phyloP scores from a whole-genome alignment of 2,888 invertebrate species.

The Epinotia bilunana region DNA sequence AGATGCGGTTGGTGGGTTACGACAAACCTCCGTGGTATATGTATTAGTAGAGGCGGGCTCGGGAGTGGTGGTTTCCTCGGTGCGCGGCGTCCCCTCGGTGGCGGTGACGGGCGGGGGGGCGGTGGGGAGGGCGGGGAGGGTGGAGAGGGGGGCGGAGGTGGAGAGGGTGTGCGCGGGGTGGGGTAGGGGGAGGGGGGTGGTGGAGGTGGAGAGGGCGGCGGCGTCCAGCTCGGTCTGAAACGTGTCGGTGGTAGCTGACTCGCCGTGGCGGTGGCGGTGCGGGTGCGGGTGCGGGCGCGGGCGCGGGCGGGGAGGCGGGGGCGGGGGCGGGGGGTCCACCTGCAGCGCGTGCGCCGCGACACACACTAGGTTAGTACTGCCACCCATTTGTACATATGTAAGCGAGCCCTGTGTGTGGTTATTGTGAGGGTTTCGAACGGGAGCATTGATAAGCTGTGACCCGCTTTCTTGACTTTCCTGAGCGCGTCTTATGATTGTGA shows the following conservation, averaged over 20 bases:
- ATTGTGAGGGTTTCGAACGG: slow-evolving; percentile 46
- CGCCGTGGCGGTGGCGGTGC: slow-evolving; percentile 80
- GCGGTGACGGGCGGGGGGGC: slow-evolving; percentile 50
- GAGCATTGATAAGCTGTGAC: background rate
- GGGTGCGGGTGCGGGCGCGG: slow-evolving; percentile 72
- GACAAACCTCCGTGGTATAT: slow-evolving; percentile 82
- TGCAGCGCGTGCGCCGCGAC: slow-evolving; percentile 74
- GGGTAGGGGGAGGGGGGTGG: slow-evolving; percentile 50
- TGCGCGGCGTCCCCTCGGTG: slow-evolving; percentile 65
- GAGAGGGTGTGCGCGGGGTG: slow-evolving; percentile 47
- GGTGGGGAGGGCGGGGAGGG: slow-evolving; percentile 46
- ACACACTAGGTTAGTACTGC: slow-evolving; percentile 79
- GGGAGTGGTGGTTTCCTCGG: slow-evolving; percentile 67
- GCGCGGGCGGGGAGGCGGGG: slow-evolving; percentile 74
- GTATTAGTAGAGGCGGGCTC: slow-evolving; percentile 75
- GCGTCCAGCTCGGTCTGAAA: slow-evolving; percentile 76
- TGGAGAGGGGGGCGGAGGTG: slow-evolving; percentile 45
- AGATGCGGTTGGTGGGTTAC: slow-evolving; percentile 70
- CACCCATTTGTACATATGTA: slow-evolving; percentile 56
- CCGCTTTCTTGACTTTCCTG: background rate
- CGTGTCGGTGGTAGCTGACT: slow-evolving; percentile 71
- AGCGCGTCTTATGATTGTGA: background rate
- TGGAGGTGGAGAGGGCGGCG: slow-evolving; percentile 53
- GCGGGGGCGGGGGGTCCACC: slow-evolving; percentile 66
- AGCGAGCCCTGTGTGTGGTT: slow-evolving; percentile 70